These are phyloP conservation scores for Meles meles DNA, from an alignment of 2,113 vertebrate genomes.

Conservation along the genomic window DNA sequence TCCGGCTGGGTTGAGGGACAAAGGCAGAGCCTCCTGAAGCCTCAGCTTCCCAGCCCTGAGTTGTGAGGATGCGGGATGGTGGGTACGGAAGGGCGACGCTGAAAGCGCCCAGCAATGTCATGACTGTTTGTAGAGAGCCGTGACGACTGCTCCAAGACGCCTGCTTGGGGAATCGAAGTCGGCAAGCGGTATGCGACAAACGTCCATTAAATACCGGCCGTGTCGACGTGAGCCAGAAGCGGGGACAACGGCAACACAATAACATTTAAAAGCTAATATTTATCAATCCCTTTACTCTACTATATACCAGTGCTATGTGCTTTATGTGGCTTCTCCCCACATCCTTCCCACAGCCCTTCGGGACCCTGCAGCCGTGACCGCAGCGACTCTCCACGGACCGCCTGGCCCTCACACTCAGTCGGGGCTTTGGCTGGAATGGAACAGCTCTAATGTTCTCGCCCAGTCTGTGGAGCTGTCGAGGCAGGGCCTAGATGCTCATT, in stretches of 20 bases:
- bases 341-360: neutral
- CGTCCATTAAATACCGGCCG: neutral
- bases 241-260: neutral
- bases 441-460: neutral
- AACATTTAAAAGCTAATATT: neutral
- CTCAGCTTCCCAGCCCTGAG: neutral
- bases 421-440: neutral
- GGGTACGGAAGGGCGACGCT: accelerated
- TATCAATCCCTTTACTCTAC: neutral
- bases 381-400: neutral
- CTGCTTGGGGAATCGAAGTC: neutral
- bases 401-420: accelerated
- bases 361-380: neutral
- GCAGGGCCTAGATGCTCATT: neutral
- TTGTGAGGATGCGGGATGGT: accelerated
- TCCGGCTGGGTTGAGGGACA: neutral
- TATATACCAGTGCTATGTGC: neutral
- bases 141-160: accelerated
- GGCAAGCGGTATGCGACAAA: neutral
- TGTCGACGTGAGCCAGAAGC: neutral
- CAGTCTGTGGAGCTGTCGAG: neutral
- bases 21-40: neutral
- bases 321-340: neutral
- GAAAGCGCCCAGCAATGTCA: accelerated
- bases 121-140: accelerated